Evolutionary conservation across 2,888 invertebrate species (phyloP), one percentile per base, ranked within the genome.

Genomic region (Helicoverpa assulta): DNA sequence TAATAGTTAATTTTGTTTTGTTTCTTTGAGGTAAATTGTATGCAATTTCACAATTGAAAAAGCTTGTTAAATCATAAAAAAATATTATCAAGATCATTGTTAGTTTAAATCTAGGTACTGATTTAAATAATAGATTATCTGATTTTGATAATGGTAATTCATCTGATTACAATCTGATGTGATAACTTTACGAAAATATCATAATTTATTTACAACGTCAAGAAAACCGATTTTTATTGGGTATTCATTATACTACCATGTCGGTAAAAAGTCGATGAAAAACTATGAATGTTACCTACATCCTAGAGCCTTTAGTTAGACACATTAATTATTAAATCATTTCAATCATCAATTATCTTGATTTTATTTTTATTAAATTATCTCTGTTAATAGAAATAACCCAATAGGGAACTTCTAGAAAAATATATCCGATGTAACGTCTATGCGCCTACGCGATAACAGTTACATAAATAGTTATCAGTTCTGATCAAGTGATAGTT

Each of bases 401-500:
- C 8, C 10, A 33, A 33, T 33, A 33, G 33, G 10, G 8, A 33
- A 33, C 8, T 10, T 33, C 33, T 33, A 33, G 33, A 33, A 33
- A 33, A 33, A 33, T 33, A 33, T 33, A 33, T 8, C 29, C 29
- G 0, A 33, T 33, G 1, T 33, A 33, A 29, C 7, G 6, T 18
- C 0, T 68, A 64, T 54, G 5, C 10, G 37, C 51, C 53, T 50
- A 58, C 18, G 51, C 57, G 67, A 64, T 76, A 79, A 64, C 18
- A 50, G 40, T 61, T 64, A 76, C 76, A 76, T 53, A 21, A 62
- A 59, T n/a, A 33, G 5, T 75, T 78, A 87, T 86, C 87, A 65
- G 37, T 56, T 66, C 33, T 51, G 78, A 87, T 86, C 76, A 47
- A 60, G n/a, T 50, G 84, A 87, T 86, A 83, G 72, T 61, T 26